phyloP scores from a whole-genome alignment of 2,888 invertebrate species.

The Malacosoma neustria region DNA sequence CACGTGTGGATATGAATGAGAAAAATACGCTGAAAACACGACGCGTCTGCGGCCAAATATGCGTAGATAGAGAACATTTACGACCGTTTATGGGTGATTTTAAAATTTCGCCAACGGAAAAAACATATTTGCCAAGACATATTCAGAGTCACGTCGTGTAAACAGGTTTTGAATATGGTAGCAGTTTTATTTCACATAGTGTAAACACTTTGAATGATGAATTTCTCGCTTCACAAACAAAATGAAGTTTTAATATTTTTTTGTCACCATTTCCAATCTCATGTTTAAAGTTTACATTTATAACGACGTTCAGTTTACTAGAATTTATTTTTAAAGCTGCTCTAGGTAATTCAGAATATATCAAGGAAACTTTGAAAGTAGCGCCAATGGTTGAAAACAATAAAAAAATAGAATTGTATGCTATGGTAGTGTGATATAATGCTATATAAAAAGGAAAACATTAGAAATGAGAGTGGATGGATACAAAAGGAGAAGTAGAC shows the following conservation, averaged over 20 bases:
- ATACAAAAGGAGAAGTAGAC: no score
- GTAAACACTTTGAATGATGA: conserved; percentile 61
- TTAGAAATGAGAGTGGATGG: no score
- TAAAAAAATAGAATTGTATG: no score
- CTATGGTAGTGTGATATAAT: no score
- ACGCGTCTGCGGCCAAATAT: conserved; percentile 19
- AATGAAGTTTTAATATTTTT: conserved; percentile 49
- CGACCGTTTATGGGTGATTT: conserved; percentile 21
- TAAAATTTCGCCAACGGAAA: conserved; percentile 28
- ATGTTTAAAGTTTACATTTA: conserved; percentile 8
- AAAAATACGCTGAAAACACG: conserved; percentile 28
- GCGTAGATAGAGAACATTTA: conserved; percentile 9
- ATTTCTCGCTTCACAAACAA: conserved; percentile 53
- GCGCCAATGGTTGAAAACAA: no score
- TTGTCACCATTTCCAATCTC: conserved; percentile 22
- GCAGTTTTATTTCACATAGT: conserved; percentile 56
- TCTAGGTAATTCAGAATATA: no score
- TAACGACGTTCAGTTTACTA: no score
- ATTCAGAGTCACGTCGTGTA: conserved; percentile 39
- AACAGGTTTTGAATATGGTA: conserved; percentile 49
- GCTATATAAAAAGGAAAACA: no score
- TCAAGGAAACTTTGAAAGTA: no score
- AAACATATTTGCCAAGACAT: conserved; percentile 35
- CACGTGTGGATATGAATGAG: conserved; percentile 43
- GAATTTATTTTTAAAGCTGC: no score